Evolutionary conservation across 2,797 vertebrate species (phyloP).

Genomic region (Acipenser transmontanus): DNA sequence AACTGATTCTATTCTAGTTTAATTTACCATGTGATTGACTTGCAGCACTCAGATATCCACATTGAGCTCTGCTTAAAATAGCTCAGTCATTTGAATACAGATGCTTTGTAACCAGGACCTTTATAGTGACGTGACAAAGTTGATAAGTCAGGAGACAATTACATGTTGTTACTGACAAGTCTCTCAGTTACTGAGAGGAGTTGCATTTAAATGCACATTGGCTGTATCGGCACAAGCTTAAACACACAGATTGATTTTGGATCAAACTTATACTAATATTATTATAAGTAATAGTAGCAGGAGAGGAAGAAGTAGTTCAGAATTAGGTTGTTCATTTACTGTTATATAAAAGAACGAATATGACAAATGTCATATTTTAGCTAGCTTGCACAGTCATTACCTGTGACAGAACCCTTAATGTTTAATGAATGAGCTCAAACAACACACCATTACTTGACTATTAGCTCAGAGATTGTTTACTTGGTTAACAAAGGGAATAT

Average conservation of each 20-base stretch:
- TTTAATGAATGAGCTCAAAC: too few species aligned
- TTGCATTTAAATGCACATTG: constrained; percentile 76
- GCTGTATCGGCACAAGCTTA: constrained; percentile 52
- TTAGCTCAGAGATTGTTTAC: too few species aligned
- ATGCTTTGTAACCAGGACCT: constrained; percentile 49
- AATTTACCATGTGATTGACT: constrained; percentile 82
- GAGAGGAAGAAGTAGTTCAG: too few species aligned
- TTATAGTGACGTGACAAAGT: constrained; percentile 54
- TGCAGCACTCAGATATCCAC: constrained; percentile 63
- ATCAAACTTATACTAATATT: too few species aligned
- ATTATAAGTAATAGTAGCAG: too few species aligned
- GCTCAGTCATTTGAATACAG: constrained; percentile 62
- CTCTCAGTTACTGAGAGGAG: constrained; percentile 36
- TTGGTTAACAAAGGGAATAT: too few species aligned
- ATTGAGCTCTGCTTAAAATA: constrained; percentile 58
- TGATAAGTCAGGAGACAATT: constrained; percentile 60
- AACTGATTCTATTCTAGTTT: constrained; percentile 76
- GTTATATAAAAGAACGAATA: too few species aligned
- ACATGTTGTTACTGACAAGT: constrained; percentile 58
- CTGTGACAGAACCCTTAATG: too few species aligned
- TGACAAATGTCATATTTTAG: too few species aligned
- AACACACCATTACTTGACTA: too few species aligned
- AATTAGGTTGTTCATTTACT: too few species aligned
- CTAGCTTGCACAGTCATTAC: too few species aligned
- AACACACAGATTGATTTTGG: constrained; percentile 23